Percentiles rank a stretch among this genome's conserved stretches.
These are phyloP conservation scores for Diarsia rubi DNA, from an alignment of 2,888 invertebrate species.

Conservation along the genomic window DNA sequence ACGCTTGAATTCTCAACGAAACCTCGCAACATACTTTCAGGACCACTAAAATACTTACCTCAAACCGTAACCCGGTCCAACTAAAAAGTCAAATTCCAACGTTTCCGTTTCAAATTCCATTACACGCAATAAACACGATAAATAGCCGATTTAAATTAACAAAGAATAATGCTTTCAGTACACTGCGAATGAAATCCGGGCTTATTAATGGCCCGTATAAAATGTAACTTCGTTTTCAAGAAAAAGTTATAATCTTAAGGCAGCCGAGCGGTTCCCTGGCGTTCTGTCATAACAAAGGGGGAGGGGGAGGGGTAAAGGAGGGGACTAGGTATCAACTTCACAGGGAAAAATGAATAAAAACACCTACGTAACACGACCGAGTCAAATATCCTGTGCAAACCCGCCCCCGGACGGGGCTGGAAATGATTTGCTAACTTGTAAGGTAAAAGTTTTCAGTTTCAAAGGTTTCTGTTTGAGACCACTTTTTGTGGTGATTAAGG, in stretches of 20 bases:
- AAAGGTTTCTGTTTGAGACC: constrained; percentile 29
- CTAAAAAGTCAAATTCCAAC: constrained; percentile 41
- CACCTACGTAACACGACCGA: constrained; percentile 70
- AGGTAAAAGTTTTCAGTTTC: constrained; percentile 56
- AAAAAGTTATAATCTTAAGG: constrained; percentile 75
- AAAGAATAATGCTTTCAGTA: constrained; percentile 58
- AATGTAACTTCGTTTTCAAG: constrained; percentile 73
- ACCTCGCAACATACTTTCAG: constrained; percentile 11
- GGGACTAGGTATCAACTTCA: constrained; percentile 60
- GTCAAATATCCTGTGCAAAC: constrained; percentile 70
- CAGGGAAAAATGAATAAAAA: constrained; percentile 74
- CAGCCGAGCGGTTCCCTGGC: constrained; percentile 66
- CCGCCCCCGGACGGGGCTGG: constrained; percentile 24
- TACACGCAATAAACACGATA: constrained; percentile 59
- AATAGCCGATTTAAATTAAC: constrained; percentile 61
- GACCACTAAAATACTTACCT: constrained; percentile 9
- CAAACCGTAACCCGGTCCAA: constrained; percentile 9
- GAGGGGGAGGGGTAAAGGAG: neutral
- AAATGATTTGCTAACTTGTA: constrained; percentile 68
- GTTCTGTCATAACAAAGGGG: constrained; percentile 73
- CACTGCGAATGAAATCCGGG: constrained; percentile 67
- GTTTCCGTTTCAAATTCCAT: constrained; percentile 55
- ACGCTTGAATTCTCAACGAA: constrained; percentile 2
- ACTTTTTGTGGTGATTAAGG: constrained; percentile 31
- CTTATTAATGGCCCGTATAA: constrained; percentile 71